Evolutionary conservation across 2,888 invertebrate genomes (phyloP), one percentile per base, ranked within the genome.

Genomic region (Panzeria rudis): DNA sequence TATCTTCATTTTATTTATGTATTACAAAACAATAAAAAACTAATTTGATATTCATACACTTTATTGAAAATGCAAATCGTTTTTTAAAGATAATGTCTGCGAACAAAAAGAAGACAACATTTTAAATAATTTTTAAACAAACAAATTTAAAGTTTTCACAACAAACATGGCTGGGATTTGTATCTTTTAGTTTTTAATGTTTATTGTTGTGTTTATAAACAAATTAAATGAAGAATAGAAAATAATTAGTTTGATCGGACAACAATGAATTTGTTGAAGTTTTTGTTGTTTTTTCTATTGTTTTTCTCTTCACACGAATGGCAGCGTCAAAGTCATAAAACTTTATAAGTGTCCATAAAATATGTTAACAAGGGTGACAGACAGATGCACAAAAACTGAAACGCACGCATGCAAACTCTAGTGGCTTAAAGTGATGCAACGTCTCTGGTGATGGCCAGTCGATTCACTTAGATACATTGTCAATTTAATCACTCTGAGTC

Each of bases 271-370:
- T 66, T 29, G 32, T 50, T 25, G 20, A 23, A 52, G 23, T 23
- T 61, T 9, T 44, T 50, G 38, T 29, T 69, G n/a, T 25, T 38
- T 47, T 11, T 38, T 61, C 17, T 41, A 68, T 59, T 61, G 29
- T 23, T n/a, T 72, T 62, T 38, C 29, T 25, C 59, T 73, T n/a
- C n/a, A n/a, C n/a, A 80, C 76, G 79, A 86, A 86, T 86, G 86
- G 87, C 86, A 86, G 84, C 83, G 78, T 86, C 79, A 72, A 78
- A 71, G 35, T 32, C 79, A 82, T 86, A 77, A 86, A 86, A 85
- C 73, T 85, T 79, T 69, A 79, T 85, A 85, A 79, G 66, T 20
- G 50, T n/a, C 62, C 41, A 69, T 81, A 79, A 81, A 86, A 86
- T 69, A 73, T 78, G 76, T 73, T 25, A 8, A 32, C 13, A 59